Evolutionary conservation across 2,888 invertebrate genomes (phyloP).

Genomic region (Dryobota labecula): DNA sequence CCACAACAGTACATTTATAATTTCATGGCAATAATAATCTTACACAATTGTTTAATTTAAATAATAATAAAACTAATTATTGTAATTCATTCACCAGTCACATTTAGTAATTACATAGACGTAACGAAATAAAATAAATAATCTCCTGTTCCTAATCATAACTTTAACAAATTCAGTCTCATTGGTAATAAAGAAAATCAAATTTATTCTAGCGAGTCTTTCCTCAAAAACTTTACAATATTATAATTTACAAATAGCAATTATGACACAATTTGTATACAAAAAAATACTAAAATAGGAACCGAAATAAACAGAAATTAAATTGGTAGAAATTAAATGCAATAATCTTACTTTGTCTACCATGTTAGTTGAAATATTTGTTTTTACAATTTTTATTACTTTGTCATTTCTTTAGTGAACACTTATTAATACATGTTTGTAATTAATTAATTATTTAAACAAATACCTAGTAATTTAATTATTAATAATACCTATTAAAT

Average conservation of each 20-base stretch:
- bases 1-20: constrained; percentile 57
- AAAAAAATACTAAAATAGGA: constrained; percentile 70
- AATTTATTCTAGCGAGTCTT: constrained; percentile 79
- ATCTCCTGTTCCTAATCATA: constrained; percentile 82
- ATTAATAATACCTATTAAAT: constrained; percentile 61
- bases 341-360: constrained; percentile 66
- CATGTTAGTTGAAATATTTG: constrained; percentile 59
- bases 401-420: constrained; percentile 50
- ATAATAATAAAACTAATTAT: constrained; percentile 59
- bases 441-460: constrained; percentile 51
- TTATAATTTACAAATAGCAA: constrained; percentile 66
- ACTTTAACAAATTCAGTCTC: constrained; percentile 90
- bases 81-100: constrained; percentile 63
- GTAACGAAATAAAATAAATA: constrained; percentile 82
- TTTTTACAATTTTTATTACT: constrained; percentile 71
- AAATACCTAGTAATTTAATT: constrained; percentile 52
- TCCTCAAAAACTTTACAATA: constrained; percentile 81
- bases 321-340: constrained; percentile 77
- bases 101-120: constrained; percentile 62
- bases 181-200: constrained; percentile 85
- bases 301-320: constrained; percentile 68
- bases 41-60: constrained; percentile 63
- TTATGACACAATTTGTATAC: constrained; percentile 72
- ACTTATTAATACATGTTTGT: constrained; percentile 55
- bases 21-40: constrained; percentile 67